Conservation (phyloP, 2,113 vertebrate genomes). For the Eonycteris spelaea region DNA sequence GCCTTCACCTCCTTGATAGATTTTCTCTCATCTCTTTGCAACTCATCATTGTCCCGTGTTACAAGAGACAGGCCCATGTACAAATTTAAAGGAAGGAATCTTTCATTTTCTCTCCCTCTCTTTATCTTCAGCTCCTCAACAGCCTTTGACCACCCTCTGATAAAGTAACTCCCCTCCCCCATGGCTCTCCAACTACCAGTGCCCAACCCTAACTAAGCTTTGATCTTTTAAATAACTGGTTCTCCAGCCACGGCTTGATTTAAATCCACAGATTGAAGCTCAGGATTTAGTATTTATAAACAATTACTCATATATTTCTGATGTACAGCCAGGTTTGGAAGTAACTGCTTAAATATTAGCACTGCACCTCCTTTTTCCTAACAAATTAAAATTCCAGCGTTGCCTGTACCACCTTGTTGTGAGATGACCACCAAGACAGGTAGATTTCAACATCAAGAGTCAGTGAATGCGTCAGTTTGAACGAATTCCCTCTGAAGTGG, state of each 20-base stretch:
- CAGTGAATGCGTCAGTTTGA: background rate
- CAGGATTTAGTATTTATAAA: conserved; percentile 1
- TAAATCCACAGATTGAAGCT: background rate
- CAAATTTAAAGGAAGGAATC: background rate
- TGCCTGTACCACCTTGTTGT: background rate
- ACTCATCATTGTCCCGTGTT: background rate
- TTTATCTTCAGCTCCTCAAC: background rate
- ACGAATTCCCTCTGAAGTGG: background rate
- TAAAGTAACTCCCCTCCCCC: rapidly evolving
- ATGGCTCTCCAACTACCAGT: background rate
- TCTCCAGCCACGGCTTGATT: background rate
- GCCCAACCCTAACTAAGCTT: background rate
- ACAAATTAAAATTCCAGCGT: conserved; percentile 28
- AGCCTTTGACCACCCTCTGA: background rate
- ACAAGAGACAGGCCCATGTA: background rate
- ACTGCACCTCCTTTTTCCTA: background rate
- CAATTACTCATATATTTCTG: background rate
- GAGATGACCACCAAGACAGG: background rate
- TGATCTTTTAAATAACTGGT: background rate
- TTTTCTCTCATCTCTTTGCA: background rate
- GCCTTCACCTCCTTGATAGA: background rate
- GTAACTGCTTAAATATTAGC: background rate
- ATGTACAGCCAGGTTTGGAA: background rate
- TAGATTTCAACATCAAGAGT: background rate
- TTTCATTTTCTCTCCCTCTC: no score